phyloP scores from a whole-genome alignment of 2,113 vertebrate species.

The Elanus axillaris region DNA sequence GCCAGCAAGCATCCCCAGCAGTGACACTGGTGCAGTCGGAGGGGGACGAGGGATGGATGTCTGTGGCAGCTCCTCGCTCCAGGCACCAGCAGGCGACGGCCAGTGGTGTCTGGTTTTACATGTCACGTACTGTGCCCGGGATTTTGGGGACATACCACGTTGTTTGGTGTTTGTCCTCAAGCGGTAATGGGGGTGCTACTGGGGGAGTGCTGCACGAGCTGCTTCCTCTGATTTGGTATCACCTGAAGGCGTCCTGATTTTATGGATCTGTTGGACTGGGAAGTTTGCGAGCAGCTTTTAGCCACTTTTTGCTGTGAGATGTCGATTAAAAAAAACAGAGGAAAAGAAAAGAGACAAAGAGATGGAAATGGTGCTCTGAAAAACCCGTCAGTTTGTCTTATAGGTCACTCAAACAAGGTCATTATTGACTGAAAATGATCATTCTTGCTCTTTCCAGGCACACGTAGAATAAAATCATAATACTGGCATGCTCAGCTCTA shows the following conservation, averaged over 20 bases:
- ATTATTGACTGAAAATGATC: not conserved
- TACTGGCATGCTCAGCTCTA: not conserved
- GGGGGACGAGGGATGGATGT: not conserved
- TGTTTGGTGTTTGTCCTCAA: not conserved
- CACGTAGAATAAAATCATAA: not conserved
- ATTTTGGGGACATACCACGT: not conserved
- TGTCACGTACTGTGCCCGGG: fast-evolving
- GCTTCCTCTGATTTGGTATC: not conserved
- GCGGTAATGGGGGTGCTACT: not conserved
- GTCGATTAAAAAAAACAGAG: not conserved
- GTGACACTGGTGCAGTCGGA: fast-evolving
- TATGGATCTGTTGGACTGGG: not conserved
- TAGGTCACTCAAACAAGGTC: not conserved
- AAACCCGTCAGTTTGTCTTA: not conserved
- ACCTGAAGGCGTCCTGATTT: not conserved
- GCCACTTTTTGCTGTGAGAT: not conserved
- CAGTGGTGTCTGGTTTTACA: fast-evolving
- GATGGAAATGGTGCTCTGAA: not conserved
- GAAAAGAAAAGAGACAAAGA: not conserved
- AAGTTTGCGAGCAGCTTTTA: not conserved
- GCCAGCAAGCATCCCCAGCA: fast-evolving
- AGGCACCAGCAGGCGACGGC: fast-evolving
- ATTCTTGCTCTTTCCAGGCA: not conserved
- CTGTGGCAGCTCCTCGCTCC: not conserved
- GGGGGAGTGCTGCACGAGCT: not conserved